phyloP scores from a whole-genome alignment of 2,888 invertebrate species.

The Cyclophora albipunctata region DNA sequence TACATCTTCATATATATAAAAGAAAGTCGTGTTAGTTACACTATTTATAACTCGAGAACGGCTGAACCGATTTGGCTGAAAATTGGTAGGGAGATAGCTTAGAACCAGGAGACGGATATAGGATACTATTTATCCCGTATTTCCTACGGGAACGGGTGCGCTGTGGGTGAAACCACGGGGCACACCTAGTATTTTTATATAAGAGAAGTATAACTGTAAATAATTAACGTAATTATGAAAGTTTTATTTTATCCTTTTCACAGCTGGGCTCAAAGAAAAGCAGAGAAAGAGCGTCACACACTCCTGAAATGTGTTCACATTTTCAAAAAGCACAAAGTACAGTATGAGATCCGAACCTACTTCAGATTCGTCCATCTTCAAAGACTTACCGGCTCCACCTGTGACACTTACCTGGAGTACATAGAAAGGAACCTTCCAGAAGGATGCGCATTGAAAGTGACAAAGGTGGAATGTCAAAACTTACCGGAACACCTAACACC shows the following conservation, averaged over 20 bases:
- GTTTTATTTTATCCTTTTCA: constrained; percentile 26
- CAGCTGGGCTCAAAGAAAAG: constrained; percentile 84
- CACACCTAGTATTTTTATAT: too few species aligned
- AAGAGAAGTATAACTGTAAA: too few species aligned
- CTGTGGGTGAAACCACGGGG: too few species aligned
- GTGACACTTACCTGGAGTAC: constrained; percentile 96
- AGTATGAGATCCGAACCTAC: constrained; percentile 96
- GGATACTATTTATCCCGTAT: too few species aligned
- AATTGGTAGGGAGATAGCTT: too few species aligned
- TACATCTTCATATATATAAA: too few species aligned
- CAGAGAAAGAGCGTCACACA: constrained; percentile 84
- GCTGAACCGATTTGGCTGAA: too few species aligned
- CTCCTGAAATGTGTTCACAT: constrained; percentile 92
- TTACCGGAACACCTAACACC: constrained; percentile 73
- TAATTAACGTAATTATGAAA: too few species aligned
- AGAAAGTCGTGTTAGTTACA: too few species aligned
- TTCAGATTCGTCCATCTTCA: constrained; percentile 88
- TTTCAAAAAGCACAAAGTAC: constrained; percentile 94
- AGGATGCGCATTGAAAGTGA: constrained; percentile 94
- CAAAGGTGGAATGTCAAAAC: constrained; percentile 80
- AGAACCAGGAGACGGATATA: too few species aligned
- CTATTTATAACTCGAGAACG: too few species aligned
- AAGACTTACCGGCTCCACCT: constrained; percentile 94
- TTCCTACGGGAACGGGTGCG: too few species aligned
- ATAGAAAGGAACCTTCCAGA: constrained; percentile 97